These are phyloP conservation scores for Embidobia sp. DNA, from an alignment of 2,888 invertebrate genomes.

Conservation along the genomic window DNA sequence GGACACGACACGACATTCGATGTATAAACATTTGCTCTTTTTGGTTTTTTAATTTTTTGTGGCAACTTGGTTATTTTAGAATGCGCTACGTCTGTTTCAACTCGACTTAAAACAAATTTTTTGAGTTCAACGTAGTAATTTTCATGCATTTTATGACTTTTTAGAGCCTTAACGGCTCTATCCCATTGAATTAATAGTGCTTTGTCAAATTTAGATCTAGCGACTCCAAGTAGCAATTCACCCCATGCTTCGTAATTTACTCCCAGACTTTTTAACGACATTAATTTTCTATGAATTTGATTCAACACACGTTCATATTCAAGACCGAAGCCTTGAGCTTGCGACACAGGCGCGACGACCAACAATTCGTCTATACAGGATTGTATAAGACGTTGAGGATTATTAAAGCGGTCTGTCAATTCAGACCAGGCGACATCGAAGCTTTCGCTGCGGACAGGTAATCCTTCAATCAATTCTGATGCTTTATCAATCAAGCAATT, in stretches of 20 bases:
- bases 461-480: conserved; percentile 2
- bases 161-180: too few relatives aligned
- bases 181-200: conserved; percentile 4
- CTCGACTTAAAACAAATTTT: conserved; percentile 13
- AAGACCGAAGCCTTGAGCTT: not conserved
- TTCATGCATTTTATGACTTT: too few relatives aligned
- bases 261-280: conserved; percentile 22
- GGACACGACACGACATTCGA: too few relatives aligned
- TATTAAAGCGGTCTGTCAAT: conserved; percentile 16
- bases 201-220: conserved; percentile 1
- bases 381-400: conserved; percentile 13
- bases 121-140: conserved; percentile 9
- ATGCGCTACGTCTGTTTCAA: conserved; percentile 8
- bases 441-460: conserved; percentile 19
- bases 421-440: conserved; percentile 41
- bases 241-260: not conserved
- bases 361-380: conserved; percentile 1
- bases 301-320: conserved; percentile 43
- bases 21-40: too few relatives aligned
- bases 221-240: conserved; percentile 8
- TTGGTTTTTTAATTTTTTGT: not conserved
- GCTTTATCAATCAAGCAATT: conserved; percentile 11
- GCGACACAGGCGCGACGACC: not conserved
- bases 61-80: too few relatives aligned
- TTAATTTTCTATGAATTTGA: conserved; percentile 19